Percentiles rank a stretch among this genome's conserved stretches.
Evolutionary conservation across 2,797 vertebrate species (phyloP).

Genomic region (Dromococcyx pavoninus): DNA sequence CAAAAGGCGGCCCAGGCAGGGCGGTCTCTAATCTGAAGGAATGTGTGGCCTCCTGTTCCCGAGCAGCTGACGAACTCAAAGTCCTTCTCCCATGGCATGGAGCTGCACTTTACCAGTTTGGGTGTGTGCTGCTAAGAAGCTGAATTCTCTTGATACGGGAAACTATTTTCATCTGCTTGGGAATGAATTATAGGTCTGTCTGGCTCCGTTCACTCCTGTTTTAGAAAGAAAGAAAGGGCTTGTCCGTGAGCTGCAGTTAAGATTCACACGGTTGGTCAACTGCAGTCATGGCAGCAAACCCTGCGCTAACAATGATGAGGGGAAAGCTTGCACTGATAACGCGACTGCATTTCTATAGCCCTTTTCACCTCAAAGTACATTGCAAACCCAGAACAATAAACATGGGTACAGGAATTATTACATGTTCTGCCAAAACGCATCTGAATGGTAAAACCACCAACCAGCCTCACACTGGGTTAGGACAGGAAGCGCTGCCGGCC

Average conservation of each 20-base stretch:
- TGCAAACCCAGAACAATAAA: constrained; percentile 41
- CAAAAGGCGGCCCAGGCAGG: constrained; percentile 15
- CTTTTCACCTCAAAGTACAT: constrained; percentile 50
- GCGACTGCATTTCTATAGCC: constrained; percentile 9
- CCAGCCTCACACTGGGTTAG: neutral
- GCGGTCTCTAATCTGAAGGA: constrained; percentile 19
- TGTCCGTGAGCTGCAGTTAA: constrained; percentile 24
- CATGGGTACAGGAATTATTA: neutral
- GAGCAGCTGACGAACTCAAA: constrained; percentile 11
- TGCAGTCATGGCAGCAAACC: constrained; percentile 23
- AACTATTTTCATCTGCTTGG: constrained; percentile 60
- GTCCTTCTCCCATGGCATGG: constrained; percentile 10
- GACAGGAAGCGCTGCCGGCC: constrained; percentile 13
- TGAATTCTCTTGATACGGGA: constrained; percentile 57
- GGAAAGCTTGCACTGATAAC: constrained; percentile 9
- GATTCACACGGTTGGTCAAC: constrained; percentile 6
- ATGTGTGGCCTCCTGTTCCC: neutral
- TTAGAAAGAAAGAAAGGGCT: constrained; percentile 33
- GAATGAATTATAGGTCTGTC: constrained; percentile 63
- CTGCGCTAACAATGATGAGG: neutral
- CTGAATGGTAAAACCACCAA: neutral
- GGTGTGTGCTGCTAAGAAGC: constrained; percentile 52
- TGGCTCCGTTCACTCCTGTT: constrained; percentile 11
- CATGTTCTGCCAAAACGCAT: constrained; percentile 14
- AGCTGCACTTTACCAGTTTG: constrained; percentile 49